Evolutionary conservation across 2,888 invertebrate species (phyloP), one percentile per base, ranked within the genome.

Genomic region (Trilocha varians): DNA sequence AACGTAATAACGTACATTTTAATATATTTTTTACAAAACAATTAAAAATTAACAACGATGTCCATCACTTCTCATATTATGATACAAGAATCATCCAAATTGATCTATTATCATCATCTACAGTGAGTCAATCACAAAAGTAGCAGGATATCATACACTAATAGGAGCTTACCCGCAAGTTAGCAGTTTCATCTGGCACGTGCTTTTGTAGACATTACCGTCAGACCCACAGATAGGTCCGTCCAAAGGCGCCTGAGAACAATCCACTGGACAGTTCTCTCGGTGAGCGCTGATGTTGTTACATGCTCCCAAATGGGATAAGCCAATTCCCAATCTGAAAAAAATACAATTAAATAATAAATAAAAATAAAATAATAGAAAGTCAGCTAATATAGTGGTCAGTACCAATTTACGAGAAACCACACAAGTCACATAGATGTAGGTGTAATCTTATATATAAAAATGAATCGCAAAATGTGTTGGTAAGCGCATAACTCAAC

Each of bases 151-250:
- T 14, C 43, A 53, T 40, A 50, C 48, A 11, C 13, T 41, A 35
- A 37, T 25, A 44, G 36, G 36, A 45, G 45, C 88, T 79, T 77
- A 94, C 89, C 95, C 94, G 79, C 98, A 98, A 38, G 96, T 96
- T 16, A 93, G 87, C 45, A 94, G 87, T 64, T 95, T 94, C 97
- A 98, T 96, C 66, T 95, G 94, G 65, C 98, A 98, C 2, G 96
- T 95, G 59, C 92, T 97, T 64, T 93, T 93, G 86, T 97, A 97
- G 0, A 96, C 96, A 63, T 95, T 95, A 18, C 94, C 96, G 65
- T 97, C 95, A 44, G 94, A 95, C 3, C 94, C 97, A 67, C 97
- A 98, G 49, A 97, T 91, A 0, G 96, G 96, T 0, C 96, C 96
- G 57, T 96, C 96, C 51, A 92, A 87, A 0, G 95, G 95, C 0